Evolutionary conservation across 2,888 invertebrate species (phyloP).

Genomic region (Coleophora deauratella): DNA sequence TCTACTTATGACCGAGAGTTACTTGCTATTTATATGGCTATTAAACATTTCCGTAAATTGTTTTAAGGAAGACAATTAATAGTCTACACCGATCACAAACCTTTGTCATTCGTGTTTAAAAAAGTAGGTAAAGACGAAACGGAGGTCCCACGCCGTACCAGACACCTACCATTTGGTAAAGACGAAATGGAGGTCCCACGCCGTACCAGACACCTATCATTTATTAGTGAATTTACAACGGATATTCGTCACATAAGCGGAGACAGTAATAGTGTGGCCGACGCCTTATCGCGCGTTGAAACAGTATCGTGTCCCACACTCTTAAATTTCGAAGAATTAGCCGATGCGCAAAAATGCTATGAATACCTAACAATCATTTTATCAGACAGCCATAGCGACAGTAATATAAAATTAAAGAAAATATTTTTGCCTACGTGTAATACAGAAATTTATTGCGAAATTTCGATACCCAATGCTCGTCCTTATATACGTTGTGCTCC

Average conservation of each 20-base stretch:
- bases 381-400: no score
- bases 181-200: not conserved
- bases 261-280: not conserved
- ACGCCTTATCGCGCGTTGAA: constrained; percentile 4
- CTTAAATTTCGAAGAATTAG: constrained; percentile 2
- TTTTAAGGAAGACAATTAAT: constrained; percentile 9
- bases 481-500: not conserved
- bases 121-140: not conserved
- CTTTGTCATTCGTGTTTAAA: not conserved
- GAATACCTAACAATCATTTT: no score
- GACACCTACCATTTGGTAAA: constrained; percentile 1
- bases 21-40: constrained; percentile 13
- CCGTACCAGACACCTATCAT: constrained; percentile 2
- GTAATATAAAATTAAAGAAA: not conserved
- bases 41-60: constrained; percentile 13
- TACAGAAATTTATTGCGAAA: not conserved
- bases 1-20: constrained; percentile 14
- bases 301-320: constrained; percentile 4
- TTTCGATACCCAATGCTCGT: not conserved
- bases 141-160: constrained; percentile 1
- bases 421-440: not conserved
- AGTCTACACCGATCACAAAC: not conserved
- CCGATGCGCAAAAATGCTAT: not conserved
- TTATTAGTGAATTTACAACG: constrained; percentile 3
- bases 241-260: constrained; percentile 2